Evolutionary conservation across 2,797 vertebrate species (phyloP).

Genomic region (Choloepus didactylus): DNA sequence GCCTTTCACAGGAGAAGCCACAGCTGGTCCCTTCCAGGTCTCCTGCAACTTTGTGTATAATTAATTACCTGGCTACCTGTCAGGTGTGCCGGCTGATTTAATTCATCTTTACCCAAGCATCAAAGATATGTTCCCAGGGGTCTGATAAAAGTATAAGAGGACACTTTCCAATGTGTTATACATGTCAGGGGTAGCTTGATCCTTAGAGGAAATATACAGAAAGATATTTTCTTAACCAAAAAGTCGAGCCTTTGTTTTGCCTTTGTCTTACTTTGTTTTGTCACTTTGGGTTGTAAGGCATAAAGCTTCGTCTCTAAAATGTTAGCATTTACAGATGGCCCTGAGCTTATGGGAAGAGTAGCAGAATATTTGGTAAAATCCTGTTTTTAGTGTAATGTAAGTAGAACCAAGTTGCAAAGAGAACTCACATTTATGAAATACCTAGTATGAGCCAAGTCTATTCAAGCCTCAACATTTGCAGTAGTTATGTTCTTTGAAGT

Average conservation of each 20-base stretch:
- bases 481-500: too few relatives aligned
- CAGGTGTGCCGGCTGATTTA: background rate
- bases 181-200: background rate
- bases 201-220: background rate
- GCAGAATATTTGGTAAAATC: background rate
- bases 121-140: rapidly evolving
- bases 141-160: background rate
- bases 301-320: too few relatives aligned
- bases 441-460: background rate
- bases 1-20: background rate
- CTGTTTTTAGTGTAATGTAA: background rate
- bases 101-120: rapidly evolving
- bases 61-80: background rate
- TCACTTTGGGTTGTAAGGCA: background rate
- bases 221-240: background rate
- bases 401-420: background rate
- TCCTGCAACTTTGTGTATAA: too few relatives aligned
- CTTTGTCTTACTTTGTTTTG: background rate
- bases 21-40: background rate
- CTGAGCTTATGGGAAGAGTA: too few relatives aligned
- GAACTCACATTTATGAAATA: background rate
- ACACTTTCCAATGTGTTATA: background rate
- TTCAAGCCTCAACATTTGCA: too few relatives aligned
- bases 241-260: background rate
- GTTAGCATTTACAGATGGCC: too few relatives aligned